Base-by-base conservation (phyloP, 2,888 invertebrate species). In the Tanypteryx hageni region DNA sequence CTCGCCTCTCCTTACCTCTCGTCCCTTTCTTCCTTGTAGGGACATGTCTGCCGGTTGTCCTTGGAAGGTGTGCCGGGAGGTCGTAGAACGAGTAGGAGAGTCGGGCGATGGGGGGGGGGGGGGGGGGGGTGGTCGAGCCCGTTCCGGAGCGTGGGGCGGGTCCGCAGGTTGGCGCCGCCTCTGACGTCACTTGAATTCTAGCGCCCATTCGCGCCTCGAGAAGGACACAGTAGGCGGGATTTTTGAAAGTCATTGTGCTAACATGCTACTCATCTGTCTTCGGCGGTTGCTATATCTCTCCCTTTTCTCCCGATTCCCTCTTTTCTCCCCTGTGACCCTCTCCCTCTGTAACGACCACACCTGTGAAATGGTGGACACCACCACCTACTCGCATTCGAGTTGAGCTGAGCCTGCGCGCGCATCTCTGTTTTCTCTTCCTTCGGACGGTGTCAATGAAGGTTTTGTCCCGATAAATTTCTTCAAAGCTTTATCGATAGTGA, bases 11-110 rank as follows among this genome's bases (percentile, higher is more conserved):
- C 31, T 9, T 82, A 14, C 64, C 13, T 7, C 11, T n/a, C 64
- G 64, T 18, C n/a, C 82, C 82, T 27, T 56, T 31, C 83, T 83
- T 83, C 83, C 83, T 83, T 83, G 83, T 83, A 83, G 83, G 83
- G 83, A 83, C 83, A 83, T 56, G n/a, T 83, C 83, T 44, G 56
- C 83, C 56, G 5, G 83, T 83, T 56, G 83, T 44, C 83, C 83
- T 83, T 83, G 83, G 56, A 44, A 56, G 83, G 83, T 27, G 22
- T 27, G 22, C 76, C 76, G 76, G 76, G 11, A 76, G 22, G 44
- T 44, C 44, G 44, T 44, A 44, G 44, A 44, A 44, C 44, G 44
- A 44, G 44, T 44, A 44, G 44, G 44, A 44, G 44, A 44, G 44
- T 44, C 1, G 76, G 76, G 76, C n/a, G n/a, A n/a, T n/a, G 10